Base-by-base conservation (phyloP, 2,888 invertebrate species). In the Macrophya annulata region DNA sequence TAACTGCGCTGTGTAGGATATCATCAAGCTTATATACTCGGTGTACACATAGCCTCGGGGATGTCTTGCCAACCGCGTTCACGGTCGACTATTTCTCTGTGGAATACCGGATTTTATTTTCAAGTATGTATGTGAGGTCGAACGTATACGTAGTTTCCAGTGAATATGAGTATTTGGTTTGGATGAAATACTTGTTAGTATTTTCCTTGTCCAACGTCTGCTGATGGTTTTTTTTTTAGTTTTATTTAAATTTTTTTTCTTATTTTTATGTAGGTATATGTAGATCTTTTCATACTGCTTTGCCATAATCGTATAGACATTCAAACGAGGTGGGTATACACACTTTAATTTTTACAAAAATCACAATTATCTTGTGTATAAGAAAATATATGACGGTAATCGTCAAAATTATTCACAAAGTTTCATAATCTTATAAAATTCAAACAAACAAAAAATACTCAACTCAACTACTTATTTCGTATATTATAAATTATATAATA, bases 1-100 rank as follows among this genome's bases (percentile, higher is more conserved):
- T 4, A 59, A 81, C 81, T 81, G 81, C 25, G 59, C 12, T 43
- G 25, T 40, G 40, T 62, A 12, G 17, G 81, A 43, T 81, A 17
- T 62, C 59, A 40, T 62, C 81, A 40, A 81, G 59, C n/a, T 81
- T 81, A 81, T 81, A 81, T 81, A 77, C 51, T 77, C 43, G 21
- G 40, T 15, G 59, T 17, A 81, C 15, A 81, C 59, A 62, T 59
- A 59, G 77, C n/a, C 81, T 21, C 59, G 21, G 81, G 40, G 40
- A 81, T 81, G 40, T 77, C 62, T 62, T 15, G 21, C 37, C 21
- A 40, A 62, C 59, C 59, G 43, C 43, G 81, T n/a, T 81, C 81
- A 59, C 81, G 59, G 59, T 81, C 81, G n/a, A 62, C 21, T 59
- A 43, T 59, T 51, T 40, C 21, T 43, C 40, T 59, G 59, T 59